phyloP scores from a whole-genome alignment of 30 jellyfish, hydroid and myxozoan species.

The Pelagia noctiluca region DNA sequence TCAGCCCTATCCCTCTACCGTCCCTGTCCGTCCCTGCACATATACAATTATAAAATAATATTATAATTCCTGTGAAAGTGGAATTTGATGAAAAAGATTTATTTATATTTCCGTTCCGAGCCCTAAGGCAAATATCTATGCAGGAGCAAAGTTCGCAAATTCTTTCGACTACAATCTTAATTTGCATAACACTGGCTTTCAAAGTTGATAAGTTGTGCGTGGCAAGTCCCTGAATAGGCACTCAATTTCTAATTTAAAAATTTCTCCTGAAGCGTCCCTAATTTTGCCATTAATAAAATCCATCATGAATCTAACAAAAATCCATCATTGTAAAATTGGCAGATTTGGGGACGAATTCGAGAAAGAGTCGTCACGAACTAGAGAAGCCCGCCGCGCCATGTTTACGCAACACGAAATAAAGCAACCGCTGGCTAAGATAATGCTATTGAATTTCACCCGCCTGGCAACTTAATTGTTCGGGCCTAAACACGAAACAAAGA shows the following conservation, averaged over 20 bases:
- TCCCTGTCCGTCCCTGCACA: too few relatives aligned
- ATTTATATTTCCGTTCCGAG: not conserved
- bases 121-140: not conserved
- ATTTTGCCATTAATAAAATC: not conserved
- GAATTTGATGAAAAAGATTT: not conserved
- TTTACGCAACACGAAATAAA: slow-evolving; percentile 54
- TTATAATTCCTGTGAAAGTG: not conserved
- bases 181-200: slow-evolving; percentile 24
- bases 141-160: not conserved
- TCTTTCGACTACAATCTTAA: slow-evolving; percentile 35
- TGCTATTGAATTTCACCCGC: slow-evolving; percentile 15
- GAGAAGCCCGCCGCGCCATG: slow-evolving; percentile 40
- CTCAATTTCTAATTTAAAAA: not conserved
- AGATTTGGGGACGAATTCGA: not conserved
- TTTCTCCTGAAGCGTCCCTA: not conserved
- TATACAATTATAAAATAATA: too few relatives aligned
- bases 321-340: not conserved
- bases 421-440: slow-evolving; percentile 27
- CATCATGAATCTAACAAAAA: not conserved
- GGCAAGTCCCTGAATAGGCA: not conserved
- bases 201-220: not conserved
- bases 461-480: not conserved
- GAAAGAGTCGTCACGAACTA: not conserved
- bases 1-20: too few relatives aligned
- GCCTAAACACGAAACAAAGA: slow-evolving; percentile 17